A percentile compares a stretch with the other conserved stretches of the same genome.
Conservation (phyloP, 2,888 invertebrate species). For the Lepidonotus clava region DNA sequence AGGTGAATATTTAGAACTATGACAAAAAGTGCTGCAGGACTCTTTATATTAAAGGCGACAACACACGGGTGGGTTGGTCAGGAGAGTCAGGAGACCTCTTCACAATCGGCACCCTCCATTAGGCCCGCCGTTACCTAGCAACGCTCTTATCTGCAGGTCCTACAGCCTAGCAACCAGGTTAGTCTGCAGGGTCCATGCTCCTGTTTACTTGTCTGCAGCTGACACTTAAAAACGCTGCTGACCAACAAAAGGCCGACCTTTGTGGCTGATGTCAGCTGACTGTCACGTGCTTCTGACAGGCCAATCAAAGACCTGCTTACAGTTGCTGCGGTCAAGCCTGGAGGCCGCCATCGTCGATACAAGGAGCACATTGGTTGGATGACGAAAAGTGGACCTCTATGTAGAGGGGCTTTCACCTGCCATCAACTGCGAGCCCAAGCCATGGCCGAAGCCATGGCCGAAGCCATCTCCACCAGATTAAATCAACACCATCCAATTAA, state of each 20-base stretch:
- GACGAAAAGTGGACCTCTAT: too few species aligned
- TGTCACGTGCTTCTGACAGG: conserved; percentile 50
- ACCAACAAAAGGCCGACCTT: conserved; percentile 48
- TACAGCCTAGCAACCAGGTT: conserved; percentile 26
- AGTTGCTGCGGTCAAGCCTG: not conserved
- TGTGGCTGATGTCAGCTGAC: conserved; percentile 35
- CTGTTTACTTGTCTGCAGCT: conserved; percentile 27
- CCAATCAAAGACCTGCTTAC: conserved; percentile 46
- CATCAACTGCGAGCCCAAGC: too few species aligned
- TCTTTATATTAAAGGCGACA: not conserved
- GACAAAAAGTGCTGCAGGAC: too few species aligned
- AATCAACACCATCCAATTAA: too few species aligned
- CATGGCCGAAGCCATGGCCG: too few species aligned
- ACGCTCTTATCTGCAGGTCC: conserved; percentile 26
- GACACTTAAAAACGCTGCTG: conserved; percentile 45
- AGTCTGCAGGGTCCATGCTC: not conserved
- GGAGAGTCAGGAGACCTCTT: not conserved
- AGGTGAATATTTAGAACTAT: too few species aligned
- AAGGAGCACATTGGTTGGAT: too few species aligned
- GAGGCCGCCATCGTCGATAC: not conserved
- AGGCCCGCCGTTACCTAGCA: conserved; percentile 6
- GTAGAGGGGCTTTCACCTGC: not conserved
- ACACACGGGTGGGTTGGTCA: not conserved
- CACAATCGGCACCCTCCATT: conserved; percentile 31
- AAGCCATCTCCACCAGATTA: too few species aligned